phyloP scores from a whole-genome alignment of 1,140 invertebrate species.

The Temnothorax curvispinosus region DNA sequence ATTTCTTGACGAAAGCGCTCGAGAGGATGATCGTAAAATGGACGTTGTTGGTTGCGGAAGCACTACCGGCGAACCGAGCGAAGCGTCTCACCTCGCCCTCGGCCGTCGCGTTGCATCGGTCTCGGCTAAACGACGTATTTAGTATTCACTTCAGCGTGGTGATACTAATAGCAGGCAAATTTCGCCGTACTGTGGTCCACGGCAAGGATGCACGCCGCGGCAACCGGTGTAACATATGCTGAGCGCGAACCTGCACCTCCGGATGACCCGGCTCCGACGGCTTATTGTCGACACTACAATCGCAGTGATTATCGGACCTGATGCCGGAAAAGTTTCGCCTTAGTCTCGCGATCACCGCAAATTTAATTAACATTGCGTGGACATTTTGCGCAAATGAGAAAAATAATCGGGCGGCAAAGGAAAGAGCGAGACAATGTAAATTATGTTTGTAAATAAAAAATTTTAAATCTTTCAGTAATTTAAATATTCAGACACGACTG shows the following conservation, averaged over 20 bases:
- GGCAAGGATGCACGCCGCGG: conserved; percentile 24
- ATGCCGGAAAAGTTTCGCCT: conserved; percentile 19
- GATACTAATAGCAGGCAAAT: conserved; percentile 73
- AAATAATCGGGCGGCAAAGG: background rate
- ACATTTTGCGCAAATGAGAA: background rate
- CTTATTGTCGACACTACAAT: conserved; percentile 70
- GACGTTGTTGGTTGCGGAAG: conserved; percentile 8
- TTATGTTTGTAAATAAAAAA: background rate
- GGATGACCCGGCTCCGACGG: conserved; percentile 19
- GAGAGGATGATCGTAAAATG: conserved; percentile 32
- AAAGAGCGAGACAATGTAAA: background rate
- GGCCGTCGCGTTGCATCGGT: background rate
- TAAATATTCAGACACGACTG: background rate
- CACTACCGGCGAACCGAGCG: background rate
- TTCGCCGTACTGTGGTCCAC: conserved; percentile 49
- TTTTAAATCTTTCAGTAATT: background rate
- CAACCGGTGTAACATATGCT: conserved; percentile 58
- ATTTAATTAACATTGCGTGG: conserved; percentile 7
- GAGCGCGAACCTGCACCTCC: conserved; percentile 40
- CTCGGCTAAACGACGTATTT: conserved; percentile 68
- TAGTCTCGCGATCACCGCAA: background rate
- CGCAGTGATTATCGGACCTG: conserved; percentile 63
- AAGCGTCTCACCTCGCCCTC: background rate
- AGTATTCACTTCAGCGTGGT: conserved; percentile 71
- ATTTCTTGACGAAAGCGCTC: conserved; percentile 8